A percentile compares a stretch with the other conserved stretches of the same genome.
Evolutionary conservation across 1,140 invertebrate genomes (phyloP).

Genomic region (Babylonia areolata): DNA sequence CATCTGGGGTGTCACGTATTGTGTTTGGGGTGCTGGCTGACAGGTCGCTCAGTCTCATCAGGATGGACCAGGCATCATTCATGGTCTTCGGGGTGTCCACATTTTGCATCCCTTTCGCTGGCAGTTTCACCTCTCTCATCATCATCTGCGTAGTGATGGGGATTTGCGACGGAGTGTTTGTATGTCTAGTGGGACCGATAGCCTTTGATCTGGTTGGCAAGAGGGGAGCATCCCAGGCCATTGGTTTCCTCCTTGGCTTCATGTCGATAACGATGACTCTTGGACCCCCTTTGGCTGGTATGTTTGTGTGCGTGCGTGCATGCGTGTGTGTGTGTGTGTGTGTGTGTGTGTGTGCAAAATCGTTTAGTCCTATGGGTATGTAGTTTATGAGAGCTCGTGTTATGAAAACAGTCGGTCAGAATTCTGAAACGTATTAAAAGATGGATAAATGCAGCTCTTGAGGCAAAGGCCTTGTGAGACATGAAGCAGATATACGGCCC

Average conservation of each 20-base stretch:
- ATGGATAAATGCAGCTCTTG: too few species aligned
- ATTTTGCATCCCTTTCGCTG: slow-evolving; percentile 77
- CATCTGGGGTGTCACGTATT: neutral
- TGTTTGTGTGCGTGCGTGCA: neutral
- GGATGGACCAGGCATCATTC: neutral
- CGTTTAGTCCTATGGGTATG: too few species aligned
- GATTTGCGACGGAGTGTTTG: slow-evolving; percentile 94
- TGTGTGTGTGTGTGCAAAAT: too few species aligned
- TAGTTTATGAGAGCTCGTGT: too few species aligned
- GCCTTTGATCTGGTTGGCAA: slow-evolving; percentile 93
- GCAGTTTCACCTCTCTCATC: slow-evolving; percentile 82
- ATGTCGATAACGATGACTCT: slow-evolving; percentile 90
- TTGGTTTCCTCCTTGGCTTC: slow-evolving; percentile 91
- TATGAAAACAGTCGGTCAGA: too few species aligned
- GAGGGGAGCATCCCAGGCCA: slow-evolving; percentile 90
- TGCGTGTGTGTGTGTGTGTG: too few species aligned
- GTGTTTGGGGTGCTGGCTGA: slow-evolving; percentile 1
- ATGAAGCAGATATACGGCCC: too few species aligned
- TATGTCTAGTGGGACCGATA: slow-evolving; percentile 92
- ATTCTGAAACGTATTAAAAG: too few species aligned
- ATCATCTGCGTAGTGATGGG: slow-evolving; percentile 87
- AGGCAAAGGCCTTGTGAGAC: too few species aligned
- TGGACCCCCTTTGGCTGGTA: slow-evolving; percentile 90
- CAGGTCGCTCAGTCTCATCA: neutral
- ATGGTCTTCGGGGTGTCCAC: neutral